Evolutionary conservation across 1,140 invertebrate genomes (phyloP).

Genomic region (Ostrea edulis): DNA sequence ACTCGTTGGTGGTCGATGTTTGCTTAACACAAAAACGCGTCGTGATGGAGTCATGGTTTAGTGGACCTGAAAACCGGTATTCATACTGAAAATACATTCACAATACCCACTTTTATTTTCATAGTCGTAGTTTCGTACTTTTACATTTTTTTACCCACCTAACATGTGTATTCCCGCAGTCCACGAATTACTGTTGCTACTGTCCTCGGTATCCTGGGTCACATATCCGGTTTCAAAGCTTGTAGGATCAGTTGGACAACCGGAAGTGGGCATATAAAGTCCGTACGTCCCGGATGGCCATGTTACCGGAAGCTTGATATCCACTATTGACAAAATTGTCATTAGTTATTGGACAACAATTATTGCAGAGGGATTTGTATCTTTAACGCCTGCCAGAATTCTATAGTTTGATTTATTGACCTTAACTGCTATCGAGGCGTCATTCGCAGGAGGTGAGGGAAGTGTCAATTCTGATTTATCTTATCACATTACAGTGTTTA

Average conservation of each 20-base stretch:
- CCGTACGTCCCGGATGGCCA: conserved; percentile 51
- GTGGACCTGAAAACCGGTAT: not conserved
- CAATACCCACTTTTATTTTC: too few relatives aligned
- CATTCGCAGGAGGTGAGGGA: too few relatives aligned
- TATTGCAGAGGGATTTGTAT: too few relatives aligned
- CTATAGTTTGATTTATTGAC: too few relatives aligned
- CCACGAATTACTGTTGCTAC: conserved; percentile 37
- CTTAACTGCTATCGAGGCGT: too few relatives aligned
- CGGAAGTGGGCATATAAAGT: conserved; percentile 41
- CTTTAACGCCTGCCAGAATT: too few relatives aligned
- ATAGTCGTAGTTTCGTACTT: too few relatives aligned
- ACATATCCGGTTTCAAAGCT: conserved; percentile 37
- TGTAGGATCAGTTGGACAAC: conserved; percentile 41
- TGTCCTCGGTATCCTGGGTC: conserved; percentile 46
- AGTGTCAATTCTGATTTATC: too few relatives aligned
- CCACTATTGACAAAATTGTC: not conserved
- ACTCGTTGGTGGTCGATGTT: not conserved
- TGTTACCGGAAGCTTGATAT: conserved; percentile 45
- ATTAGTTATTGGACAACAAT: too few relatives aligned
- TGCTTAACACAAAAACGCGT: conserved; percentile 36
- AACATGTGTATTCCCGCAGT: conserved; percentile 45
- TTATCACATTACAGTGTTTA: too few relatives aligned
- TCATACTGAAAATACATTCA: too few relatives aligned
- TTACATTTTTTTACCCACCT: not conserved
- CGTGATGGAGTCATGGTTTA: conserved; percentile 9